phyloP scores from a whole-genome alignment of 2,113 vertebrate genomes.

The Ovis aries region ARS-UI_Ramb_v3.0 NC_056055.1:31476501-31477000 shows the following conservation, averaged over 20 bases:
- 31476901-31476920: slow-evolving; percentile 1
- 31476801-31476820: not conserved
- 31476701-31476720: not conserved
- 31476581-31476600: not conserved
- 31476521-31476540: not conserved
- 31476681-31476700: not conserved
- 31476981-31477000: not conserved
- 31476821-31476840: not conserved
- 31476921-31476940: not conserved
- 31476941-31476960: not conserved
- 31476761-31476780: not conserved
- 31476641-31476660: not conserved
- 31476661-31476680: not conserved
- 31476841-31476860: not conserved
- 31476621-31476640: not conserved
- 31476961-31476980: not conserved
- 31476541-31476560: not conserved
- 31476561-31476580: not conserved
- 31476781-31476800: not conserved
- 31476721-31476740: not conserved
- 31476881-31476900: not conserved
- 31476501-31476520: not conserved
- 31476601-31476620: not conserved
- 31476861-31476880: not conserved
- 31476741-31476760: not conserved